phyloP scores from a whole-genome alignment of 1,140 invertebrate species.

The Bradynema listronoti region DNA sequence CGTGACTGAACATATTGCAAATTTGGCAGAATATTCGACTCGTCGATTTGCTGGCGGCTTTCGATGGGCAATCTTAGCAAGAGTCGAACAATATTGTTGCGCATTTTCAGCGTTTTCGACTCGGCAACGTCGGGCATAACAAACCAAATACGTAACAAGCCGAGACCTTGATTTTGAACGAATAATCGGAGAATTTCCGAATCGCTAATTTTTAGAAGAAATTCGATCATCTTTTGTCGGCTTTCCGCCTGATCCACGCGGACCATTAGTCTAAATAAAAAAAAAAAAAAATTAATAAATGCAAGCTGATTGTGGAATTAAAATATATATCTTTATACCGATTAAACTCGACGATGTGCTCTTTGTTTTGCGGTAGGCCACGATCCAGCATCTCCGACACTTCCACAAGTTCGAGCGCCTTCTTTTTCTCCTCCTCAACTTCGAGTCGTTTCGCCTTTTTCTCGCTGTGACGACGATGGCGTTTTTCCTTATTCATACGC shows the following conservation, averaged over 20 bases:
- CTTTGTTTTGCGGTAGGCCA: constrained; percentile 23
- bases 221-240: constrained; percentile 23
- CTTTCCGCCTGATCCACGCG: constrained; percentile 26
- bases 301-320: background rate
- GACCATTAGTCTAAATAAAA: constrained; percentile 25
- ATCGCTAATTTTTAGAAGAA: constrained; percentile 19
- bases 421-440: constrained; percentile 4
- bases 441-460: no score
- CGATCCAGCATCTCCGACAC: constrained; percentile 20
- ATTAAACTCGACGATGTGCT: constrained; percentile 30
- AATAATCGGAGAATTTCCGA: constrained; percentile 24
- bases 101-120: background rate
- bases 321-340: constrained; percentile 5
- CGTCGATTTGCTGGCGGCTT: constrained; percentile 5
- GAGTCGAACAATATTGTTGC: constrained; percentile 4
- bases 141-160: constrained; percentile 28
- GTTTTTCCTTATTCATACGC: background rate
- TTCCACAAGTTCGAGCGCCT: constrained; percentile 18
- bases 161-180: constrained; percentile 18
- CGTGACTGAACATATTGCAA: no score
- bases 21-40: no score
- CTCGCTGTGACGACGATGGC: background rate
- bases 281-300: background rate
- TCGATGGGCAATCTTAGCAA: background rate
- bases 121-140: constrained; percentile 10